Conservation (phyloP, 2,797 vertebrate genomes). For the Cryptoprocta ferox region DNA sequence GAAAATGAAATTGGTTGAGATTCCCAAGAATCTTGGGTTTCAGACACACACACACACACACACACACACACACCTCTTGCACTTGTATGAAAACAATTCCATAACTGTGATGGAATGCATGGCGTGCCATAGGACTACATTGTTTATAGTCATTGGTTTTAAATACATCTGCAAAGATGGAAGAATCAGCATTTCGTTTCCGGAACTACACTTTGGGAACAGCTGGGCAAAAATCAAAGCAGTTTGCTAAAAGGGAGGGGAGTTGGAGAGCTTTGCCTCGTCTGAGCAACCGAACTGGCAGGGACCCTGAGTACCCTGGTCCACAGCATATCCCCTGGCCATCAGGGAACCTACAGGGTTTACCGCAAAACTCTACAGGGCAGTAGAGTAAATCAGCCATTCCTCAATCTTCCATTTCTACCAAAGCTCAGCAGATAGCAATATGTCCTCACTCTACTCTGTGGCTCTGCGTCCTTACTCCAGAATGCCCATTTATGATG, state of each 20-base stretch:
- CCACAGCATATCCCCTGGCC: neutral
- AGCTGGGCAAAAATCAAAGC: neutral
- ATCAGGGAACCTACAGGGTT: neutral
- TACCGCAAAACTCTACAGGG: neutral
- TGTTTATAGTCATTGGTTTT: neutral
- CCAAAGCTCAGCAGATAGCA: neutral
- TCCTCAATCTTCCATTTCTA: neutral
- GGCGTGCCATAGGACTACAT: neutral
- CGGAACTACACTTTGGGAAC: neutral
- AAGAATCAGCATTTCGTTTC: neutral
- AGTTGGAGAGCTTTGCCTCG: neutral
- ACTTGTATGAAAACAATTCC: neutral
- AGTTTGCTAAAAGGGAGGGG: neutral
- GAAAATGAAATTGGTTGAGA: neutral
- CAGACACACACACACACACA: neutral
- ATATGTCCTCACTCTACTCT: neutral
- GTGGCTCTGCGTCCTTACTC: rapidly evolving
- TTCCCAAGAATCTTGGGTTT: constrained; percentile 23
- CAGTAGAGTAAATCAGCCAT: neutral
- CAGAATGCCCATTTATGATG: neutral
- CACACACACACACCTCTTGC: neutral
- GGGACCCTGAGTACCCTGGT: neutral
- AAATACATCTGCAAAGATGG: neutral
- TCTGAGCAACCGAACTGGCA: neutral
- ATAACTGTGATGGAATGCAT: neutral